Evolutionary conservation across 53 echinoderm and acorn worm genomes (phyloP).

Genomic region (Henricia sp.): DNA sequence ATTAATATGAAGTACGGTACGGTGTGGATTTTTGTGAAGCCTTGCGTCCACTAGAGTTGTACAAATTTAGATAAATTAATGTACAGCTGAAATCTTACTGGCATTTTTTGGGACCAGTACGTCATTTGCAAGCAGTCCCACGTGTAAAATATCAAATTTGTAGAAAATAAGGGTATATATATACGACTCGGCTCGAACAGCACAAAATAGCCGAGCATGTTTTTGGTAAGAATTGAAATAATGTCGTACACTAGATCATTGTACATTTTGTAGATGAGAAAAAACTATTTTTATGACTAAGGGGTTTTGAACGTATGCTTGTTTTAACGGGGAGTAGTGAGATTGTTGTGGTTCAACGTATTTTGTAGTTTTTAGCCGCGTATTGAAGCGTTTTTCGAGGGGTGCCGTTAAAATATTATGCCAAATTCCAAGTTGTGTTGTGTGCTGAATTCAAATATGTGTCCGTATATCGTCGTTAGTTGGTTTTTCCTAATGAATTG

Average conservation of each 20-base stretch:
- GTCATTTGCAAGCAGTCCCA: constrained; percentile 3
- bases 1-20: neutral
- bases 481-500: constrained; percentile 8
- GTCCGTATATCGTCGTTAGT: neutral
- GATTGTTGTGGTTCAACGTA: constrained; percentile 12
- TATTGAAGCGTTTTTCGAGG: neutral
- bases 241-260: constrained; percentile 53
- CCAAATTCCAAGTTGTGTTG: constrained; percentile 31
- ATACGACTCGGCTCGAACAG: neutral
- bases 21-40: constrained; percentile 43
- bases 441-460: constrained; percentile 50
- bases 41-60: constrained; percentile 31
- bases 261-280: constrained; percentile 64
- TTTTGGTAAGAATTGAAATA: constrained; percentile 35
- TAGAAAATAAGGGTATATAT: constrained; percentile 38
- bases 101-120: constrained; percentile 59
- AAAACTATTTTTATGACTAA: constrained; percentile 61
- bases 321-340: neutral
- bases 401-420: constrained; percentile 1
- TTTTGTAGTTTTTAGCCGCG: neutral
- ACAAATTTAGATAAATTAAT: constrained; percentile 32
- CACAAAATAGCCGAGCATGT: constrained; percentile 16
- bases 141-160: constrained; percentile 46
- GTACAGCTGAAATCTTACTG: constrained; percentile 46
- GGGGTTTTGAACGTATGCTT: constrained; percentile 37